Conservation (phyloP, 2,113 vertebrate genomes). For the Neodon shergylaensis region DNA sequence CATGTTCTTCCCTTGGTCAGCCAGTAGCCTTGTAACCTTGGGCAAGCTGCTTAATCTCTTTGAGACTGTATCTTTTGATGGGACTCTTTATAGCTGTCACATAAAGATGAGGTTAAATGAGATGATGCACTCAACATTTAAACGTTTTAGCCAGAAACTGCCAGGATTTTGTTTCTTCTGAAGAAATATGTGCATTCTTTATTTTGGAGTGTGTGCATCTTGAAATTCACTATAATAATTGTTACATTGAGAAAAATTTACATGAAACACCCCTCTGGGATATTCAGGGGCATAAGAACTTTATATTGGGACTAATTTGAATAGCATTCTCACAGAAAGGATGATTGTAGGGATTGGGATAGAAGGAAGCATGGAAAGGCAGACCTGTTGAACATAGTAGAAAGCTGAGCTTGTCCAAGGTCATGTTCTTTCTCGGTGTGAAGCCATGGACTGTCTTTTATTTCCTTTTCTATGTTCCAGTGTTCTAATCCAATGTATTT, state of each 20-base stretch:
- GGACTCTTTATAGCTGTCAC: neutral
- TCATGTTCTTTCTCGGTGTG: no score
- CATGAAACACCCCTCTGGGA: neutral
- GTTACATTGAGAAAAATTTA: conserved; percentile 40
- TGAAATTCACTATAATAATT: conserved; percentile 25
- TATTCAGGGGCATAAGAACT: conserved; percentile 8
- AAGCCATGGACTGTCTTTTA: neutral
- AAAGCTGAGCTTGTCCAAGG: neutral
- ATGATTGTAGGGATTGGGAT: neutral
- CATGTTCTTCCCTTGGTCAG: neutral
- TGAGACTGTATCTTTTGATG: neutral
- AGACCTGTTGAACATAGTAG: neutral
- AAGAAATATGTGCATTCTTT: neutral
- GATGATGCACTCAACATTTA: neutral
- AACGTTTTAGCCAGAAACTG: neutral
- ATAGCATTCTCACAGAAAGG: conserved; percentile 33
- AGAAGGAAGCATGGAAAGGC: neutral
- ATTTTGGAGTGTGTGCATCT: neutral
- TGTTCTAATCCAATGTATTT: neutral
- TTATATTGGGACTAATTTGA: neutral
- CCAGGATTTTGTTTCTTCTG: neutral
- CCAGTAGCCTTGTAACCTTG: neutral
- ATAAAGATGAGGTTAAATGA: neutral
- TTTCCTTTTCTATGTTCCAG: neutral
- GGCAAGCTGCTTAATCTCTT: neutral